A percentile compares a stretch with the other conserved stretches of the same genome.
These are phyloP conservation scores for Tachuris rubrigastra DNA, from an alignment of 2,113 vertebrate genomes.

Conservation along the genomic window DNA sequence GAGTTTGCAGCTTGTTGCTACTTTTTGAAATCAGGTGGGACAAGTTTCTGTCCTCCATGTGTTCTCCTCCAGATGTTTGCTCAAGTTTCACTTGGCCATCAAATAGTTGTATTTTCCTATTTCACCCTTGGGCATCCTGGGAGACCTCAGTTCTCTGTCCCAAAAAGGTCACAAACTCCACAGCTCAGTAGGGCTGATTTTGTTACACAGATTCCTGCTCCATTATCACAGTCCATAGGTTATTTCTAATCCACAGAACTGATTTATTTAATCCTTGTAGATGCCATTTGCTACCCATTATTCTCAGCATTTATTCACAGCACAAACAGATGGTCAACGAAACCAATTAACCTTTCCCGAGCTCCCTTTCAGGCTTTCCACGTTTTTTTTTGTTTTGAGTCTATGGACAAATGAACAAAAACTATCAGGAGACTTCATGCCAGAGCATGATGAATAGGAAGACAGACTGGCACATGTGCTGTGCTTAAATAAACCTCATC, in stretches of 20 bases:
- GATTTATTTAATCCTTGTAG: slow-evolving; percentile 72
- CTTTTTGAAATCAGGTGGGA: not conserved
- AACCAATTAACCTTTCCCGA: slow-evolving; percentile 85
- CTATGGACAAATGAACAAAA: slow-evolving; percentile 66
- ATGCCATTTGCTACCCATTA: slow-evolving; percentile 69
- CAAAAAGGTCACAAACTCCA: slow-evolving; percentile 19
- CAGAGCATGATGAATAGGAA: slow-evolving; percentile 67
- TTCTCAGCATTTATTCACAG: slow-evolving; percentile 58
- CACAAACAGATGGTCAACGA: slow-evolving; percentile 84
- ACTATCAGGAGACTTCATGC: slow-evolving; percentile 59
- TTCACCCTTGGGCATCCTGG: slow-evolving; percentile 19
- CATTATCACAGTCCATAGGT: slow-evolving; percentile 72
- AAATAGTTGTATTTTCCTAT: not conserved
- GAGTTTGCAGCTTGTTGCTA: not conserved
- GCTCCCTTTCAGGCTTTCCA: slow-evolving; percentile 67
- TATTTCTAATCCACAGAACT: slow-evolving; percentile 65
- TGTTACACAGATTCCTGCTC: slow-evolving; percentile 58
- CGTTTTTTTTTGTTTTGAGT: not conserved
- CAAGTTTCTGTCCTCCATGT: not conserved
- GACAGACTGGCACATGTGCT: not conserved
- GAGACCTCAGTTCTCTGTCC: not conserved
- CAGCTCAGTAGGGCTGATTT: slow-evolving; percentile 39
- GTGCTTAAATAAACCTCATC: not conserved
- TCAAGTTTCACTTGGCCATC: not conserved
- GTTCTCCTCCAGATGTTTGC: not conserved